A percentile compares a stretch with the other conserved stretches of the same genome.
Conservation (phyloP, 2,797 vertebrate species). For the Mormyrus proboscirostris region DNA sequence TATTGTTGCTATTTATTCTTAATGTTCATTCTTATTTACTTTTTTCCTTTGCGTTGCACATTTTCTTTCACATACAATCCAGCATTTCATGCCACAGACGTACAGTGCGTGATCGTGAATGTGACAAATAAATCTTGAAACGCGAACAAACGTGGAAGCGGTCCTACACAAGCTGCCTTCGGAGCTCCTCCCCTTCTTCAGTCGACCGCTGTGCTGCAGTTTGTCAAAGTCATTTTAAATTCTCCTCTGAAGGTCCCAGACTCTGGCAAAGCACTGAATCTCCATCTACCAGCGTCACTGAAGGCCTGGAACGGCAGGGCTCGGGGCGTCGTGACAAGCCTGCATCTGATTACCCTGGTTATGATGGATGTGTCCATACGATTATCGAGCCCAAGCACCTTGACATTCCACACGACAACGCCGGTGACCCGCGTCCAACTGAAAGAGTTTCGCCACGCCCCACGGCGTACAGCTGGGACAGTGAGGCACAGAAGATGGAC, state of each 20-base stretch:
- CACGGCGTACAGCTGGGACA: too few species aligned
- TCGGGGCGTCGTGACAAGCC: not conserved
- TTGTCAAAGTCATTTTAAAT: not conserved
- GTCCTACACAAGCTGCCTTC: not conserved
- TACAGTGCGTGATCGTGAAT: not conserved
- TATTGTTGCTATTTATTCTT: not conserved
- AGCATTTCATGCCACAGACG: not conserved
- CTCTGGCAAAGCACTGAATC: not conserved
- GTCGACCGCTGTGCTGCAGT: not conserved
- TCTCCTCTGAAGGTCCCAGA: not conserved
- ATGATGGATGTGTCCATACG: constrained; percentile 17
- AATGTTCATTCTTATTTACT: not conserved
- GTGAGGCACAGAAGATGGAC: constrained; percentile 25
- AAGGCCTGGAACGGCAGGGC: not conserved
- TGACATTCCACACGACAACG: not conserved
- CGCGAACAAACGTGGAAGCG: not conserved
- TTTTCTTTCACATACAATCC: not conserved
- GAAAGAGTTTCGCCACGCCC: not conserved
- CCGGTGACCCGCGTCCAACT: not conserved
- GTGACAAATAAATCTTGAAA: not conserved
- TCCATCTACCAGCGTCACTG: not conserved
- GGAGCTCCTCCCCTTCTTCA: not conserved
- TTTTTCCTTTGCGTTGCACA: not conserved
- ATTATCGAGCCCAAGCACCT: not conserved
- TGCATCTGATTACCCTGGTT: not conserved